Conservation (phyloP, 2,888 invertebrate species). For the Heliconius aoede region DNA sequence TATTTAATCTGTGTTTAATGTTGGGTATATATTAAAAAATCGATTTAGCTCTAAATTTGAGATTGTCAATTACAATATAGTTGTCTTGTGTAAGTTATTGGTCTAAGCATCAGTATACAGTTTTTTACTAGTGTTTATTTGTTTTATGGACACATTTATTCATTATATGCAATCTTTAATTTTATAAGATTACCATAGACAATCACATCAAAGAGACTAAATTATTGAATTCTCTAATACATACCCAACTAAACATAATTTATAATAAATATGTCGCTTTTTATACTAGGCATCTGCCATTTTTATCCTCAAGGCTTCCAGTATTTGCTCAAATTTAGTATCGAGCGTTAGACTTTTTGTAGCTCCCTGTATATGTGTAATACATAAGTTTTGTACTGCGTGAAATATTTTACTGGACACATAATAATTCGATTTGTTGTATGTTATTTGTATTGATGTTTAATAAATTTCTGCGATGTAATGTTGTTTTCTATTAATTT, state of each 20-base stretch:
- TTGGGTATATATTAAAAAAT: constrained; percentile 4
- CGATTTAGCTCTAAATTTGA: not conserved
- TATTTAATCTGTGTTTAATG: constrained; percentile 12
- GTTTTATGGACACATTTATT: not conserved
- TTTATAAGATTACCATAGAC: not conserved
- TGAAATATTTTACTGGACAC: constrained; percentile 57
- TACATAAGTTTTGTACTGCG: constrained; percentile 64
- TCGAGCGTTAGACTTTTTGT: constrained; percentile 47
- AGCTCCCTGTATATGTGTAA: constrained; percentile 60
- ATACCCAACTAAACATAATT: constrained; percentile 12
- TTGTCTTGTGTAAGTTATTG: not conserved
- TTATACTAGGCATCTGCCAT: constrained; percentile 28
- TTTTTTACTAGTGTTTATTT: not conserved
- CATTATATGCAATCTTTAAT: not conserved
- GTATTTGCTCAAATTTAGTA: constrained; percentile 60
- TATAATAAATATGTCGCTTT: constrained; percentile 27
- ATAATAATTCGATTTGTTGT: constrained; percentile 61
- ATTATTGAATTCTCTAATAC: not conserved
- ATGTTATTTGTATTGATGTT: constrained; percentile 46
- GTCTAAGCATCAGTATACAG: not conserved
- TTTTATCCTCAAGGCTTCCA: constrained; percentile 62
- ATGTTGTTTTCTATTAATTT: constrained; percentile 32
- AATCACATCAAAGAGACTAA: not conserved
- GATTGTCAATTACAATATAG: not conserved
- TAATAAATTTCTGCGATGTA: constrained; percentile 48